A percentile compares a stretch with the other conserved stretches of the same genome.
Conservation (phyloP, 2,888 invertebrate genomes). For the Limnephilus auricula region DNA sequence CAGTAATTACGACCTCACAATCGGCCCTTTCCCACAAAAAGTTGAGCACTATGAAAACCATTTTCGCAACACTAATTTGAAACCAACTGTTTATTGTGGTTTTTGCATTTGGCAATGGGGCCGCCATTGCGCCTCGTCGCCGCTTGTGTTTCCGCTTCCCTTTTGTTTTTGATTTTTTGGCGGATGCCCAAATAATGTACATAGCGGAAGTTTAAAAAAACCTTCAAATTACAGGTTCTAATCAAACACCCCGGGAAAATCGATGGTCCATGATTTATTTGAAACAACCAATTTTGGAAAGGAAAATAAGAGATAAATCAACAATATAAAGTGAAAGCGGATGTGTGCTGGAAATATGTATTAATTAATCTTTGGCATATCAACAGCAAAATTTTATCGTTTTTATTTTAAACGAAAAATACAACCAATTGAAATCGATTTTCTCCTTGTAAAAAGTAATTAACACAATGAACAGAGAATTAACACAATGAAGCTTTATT, state of each 20-base stretch:
- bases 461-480: too few species aligned
- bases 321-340: background rate
- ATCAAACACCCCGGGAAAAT: background rate
- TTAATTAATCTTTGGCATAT: background rate
- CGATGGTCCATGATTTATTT: background rate
- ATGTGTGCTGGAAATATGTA: background rate
- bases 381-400: too few species aligned
- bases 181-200: background rate
- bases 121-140: background rate
- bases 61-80: conserved; percentile 19
- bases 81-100: conserved; percentile 26
- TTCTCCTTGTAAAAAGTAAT: too few species aligned
- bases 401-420: too few species aligned
- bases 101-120: background rate
- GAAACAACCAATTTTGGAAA: background rate
- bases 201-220: background rate
- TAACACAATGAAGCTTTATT: too few species aligned
- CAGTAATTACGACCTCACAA: background rate
- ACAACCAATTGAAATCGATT: too few species aligned
- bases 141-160: background rate
- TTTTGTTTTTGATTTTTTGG: conserved; percentile 9
- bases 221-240: background rate
- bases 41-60: background rate
- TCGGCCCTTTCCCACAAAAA: background rate
- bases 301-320: background rate